Conservation (phyloP, 2,797 vertebrate species). For the Odontamblyopus rebecca region DNA sequence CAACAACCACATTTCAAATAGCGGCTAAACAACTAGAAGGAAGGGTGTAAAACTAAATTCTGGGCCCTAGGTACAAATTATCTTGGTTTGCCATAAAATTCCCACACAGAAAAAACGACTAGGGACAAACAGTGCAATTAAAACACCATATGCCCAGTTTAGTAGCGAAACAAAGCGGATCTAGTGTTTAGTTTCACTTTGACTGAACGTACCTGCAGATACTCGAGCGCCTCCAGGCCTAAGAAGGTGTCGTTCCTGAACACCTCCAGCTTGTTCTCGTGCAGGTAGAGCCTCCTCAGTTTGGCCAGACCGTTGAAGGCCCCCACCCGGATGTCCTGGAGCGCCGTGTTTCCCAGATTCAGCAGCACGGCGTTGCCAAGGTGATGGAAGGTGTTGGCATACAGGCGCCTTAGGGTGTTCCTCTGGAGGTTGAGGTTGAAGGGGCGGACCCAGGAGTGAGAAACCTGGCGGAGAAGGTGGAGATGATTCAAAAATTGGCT, state of each 20-base stretch:
- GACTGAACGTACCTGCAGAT: slow-evolving; percentile 85
- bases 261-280: slow-evolving; percentile 98
- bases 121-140: too few relatives aligned
- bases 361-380: slow-evolving; percentile 97
- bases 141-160: too few relatives aligned
- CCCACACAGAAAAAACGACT: background rate
- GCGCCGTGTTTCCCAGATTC: slow-evolving; percentile 98
- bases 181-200: background rate
- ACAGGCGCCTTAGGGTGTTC: slow-evolving; percentile 97
- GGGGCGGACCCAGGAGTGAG: slow-evolving; percentile 87
- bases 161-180: too few relatives aligned
- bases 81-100: background rate
- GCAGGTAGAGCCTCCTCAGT: slow-evolving; percentile 93
- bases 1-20: too few relatives aligned
- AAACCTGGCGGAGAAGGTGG: slow-evolving; percentile 75
- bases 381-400: slow-evolving; percentile 99
- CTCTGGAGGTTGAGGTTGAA: slow-evolving; percentile 99
- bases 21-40: too few relatives aligned
- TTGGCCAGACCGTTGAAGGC: slow-evolving; percentile 94
- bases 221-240: slow-evolving; percentile 96
- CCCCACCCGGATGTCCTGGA: slow-evolving; percentile 97
- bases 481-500: slow-evolving; percentile 34
- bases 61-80: too few relatives aligned
- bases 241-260: slow-evolving; percentile 97
- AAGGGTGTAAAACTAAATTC: too few relatives aligned